Evolutionary conservation across 35 echinoderm and acorn worm genomes (phyloP).

Genomic region (Heliocidaris erythrogramma): DNA sequence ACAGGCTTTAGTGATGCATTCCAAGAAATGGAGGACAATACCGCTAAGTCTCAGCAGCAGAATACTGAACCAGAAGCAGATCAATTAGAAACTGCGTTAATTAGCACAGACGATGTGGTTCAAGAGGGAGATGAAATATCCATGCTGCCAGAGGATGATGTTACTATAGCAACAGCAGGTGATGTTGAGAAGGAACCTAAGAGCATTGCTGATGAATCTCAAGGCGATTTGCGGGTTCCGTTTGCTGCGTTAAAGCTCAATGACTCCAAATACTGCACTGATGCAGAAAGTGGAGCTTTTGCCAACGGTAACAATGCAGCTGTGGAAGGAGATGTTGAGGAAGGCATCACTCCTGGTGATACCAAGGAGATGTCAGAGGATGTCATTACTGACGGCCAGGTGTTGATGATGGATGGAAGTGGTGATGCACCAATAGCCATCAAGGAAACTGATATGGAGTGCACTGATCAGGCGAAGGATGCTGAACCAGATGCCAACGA

Average conservation of each 20-base stretch:
- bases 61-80: constrained; percentile 20
- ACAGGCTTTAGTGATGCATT: constrained; percentile 30
- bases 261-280: not conserved
- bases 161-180: not conserved
- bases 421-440: not conserved
- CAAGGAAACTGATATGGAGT: not conserved
- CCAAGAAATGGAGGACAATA: constrained; percentile 23
- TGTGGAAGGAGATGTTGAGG: not conserved
- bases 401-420: not conserved
- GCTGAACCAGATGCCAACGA: not conserved
- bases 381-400: not conserved
- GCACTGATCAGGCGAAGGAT: not conserved
- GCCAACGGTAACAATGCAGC: not conserved
- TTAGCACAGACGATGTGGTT: not conserved
- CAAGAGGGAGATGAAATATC: not conserved
- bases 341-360: not conserved
- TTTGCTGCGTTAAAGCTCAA: not conserved
- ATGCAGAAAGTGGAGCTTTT: not conserved
- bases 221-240: not conserved
- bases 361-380: not conserved
- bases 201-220: not conserved
- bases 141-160: not conserved
- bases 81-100: not conserved
- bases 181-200: not conserved
- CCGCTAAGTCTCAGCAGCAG: not conserved